Percentiles rank a stretch among this genome's conserved stretches.
Evolutionary conservation across 1,140 invertebrate genomes (phyloP).

Genomic region (honey bee (Apis mellifera)): DNA sequence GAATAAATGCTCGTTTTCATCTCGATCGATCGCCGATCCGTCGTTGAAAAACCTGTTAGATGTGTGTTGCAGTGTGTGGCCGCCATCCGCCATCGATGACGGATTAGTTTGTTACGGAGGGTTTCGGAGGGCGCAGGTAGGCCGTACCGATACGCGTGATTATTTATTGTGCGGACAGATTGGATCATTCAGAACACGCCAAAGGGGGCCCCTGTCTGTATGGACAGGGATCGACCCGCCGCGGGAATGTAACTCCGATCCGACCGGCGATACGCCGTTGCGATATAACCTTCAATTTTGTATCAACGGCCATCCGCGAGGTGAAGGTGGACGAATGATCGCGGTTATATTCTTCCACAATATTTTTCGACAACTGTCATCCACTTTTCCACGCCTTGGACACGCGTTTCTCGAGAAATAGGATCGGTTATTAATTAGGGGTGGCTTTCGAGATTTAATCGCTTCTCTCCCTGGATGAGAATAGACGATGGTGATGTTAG

Average conservation of each 20-base stretch:
- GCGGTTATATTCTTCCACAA: background rate
- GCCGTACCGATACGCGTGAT: conserved; percentile 68
- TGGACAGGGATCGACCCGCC: conserved; percentile 55
- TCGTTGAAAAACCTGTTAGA: conserved; percentile 43
- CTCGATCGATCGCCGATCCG: conserved; percentile 29
- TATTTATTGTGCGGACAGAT: conserved; percentile 74
- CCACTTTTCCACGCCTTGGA: background rate
- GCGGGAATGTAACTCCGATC: conserved; percentile 64
- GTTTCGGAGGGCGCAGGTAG: conserved; percentile 67
- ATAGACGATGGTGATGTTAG: no score
- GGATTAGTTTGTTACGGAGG: conserved; percentile 74
- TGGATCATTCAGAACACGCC: conserved; percentile 72
- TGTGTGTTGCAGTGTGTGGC: conserved; percentile 39
- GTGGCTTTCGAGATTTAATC: background rate
- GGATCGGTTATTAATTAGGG: background rate
- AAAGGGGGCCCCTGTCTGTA: conserved; percentile 53
- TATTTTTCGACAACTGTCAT: background rate
- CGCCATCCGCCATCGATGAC: conserved; percentile 64
- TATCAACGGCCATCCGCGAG: conserved; percentile 21
- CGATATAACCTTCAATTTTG: conserved; percentile 61
- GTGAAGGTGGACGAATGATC: background rate
- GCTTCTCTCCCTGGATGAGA: no score
- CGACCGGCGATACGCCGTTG: conserved; percentile 44
- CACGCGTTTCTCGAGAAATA: background rate
- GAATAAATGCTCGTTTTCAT: background rate